phyloP scores from a whole-genome alignment of 30 jellyfish, hydroid and myxozoan genomes.

The Hydra vulgaris region DNA sequence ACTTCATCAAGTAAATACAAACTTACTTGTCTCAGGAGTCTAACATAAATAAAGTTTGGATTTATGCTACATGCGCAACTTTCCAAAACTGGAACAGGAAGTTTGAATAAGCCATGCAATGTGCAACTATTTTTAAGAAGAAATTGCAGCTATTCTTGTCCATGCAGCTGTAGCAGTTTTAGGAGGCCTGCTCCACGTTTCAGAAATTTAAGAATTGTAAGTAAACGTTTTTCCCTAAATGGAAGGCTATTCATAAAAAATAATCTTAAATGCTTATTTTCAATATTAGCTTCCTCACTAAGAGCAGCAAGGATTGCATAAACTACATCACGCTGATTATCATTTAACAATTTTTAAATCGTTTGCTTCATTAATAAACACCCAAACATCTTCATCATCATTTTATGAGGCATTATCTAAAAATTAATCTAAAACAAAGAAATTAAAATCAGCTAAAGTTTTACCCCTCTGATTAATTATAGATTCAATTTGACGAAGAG shows the following conservation, averaged over 20 bases:
- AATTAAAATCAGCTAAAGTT: not conserved
- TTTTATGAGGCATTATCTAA: no score
- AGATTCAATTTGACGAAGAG: no score
- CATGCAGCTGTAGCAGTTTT: constrained; percentile 1
- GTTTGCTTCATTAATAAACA: no score
- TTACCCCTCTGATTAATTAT: not conserved
- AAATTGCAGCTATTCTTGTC: not conserved
- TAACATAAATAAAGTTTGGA: not conserved
- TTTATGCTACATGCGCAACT: not conserved
- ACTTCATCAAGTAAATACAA: constrained; percentile 32
- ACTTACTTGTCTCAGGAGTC: not conserved
- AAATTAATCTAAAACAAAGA: not conserved
- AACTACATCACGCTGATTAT: not conserved
- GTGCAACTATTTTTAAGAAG: not conserved
- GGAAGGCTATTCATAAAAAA: constrained; percentile 1
- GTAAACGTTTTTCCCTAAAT: constrained; percentile 2
- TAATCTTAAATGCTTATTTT: not conserved
- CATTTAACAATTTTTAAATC: not conserved
- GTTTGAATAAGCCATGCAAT: no score
- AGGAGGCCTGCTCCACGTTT: not conserved
- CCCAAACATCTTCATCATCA: no score
- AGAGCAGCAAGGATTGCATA: not conserved
- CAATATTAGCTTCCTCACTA: not conserved
- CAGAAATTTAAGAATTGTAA: not conserved
- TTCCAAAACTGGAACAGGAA: constrained; percentile 5